These are phyloP conservation scores for Phyllotreta cruciferae DNA, from an alignment of 2,888 invertebrate species.

Conservation along the genomic window DNA sequence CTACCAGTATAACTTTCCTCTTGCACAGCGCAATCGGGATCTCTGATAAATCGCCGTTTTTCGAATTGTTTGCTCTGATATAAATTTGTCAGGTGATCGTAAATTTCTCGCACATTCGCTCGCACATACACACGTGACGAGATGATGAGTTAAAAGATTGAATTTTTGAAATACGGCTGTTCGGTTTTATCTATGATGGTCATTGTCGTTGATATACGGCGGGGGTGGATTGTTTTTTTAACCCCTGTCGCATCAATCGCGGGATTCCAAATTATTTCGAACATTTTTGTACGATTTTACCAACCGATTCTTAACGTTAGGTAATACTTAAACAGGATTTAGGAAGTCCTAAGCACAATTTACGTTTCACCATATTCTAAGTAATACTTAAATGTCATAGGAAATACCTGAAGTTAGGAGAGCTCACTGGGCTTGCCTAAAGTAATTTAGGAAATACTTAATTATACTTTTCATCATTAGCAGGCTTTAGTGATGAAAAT, in stretches of 20 bases:
- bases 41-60: neutral
- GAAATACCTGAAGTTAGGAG: no score
- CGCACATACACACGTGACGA: conserved; percentile 37
- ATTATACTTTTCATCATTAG: no score
- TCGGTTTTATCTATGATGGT: conserved; percentile 22
- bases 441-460: no score
- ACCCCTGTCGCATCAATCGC: conserved; percentile 1
- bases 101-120: conserved; percentile 39
- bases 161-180: conserved; percentile 51
- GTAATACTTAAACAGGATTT: no score
- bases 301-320: no score
- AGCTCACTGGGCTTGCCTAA: no score
- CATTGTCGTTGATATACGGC: conserved; percentile 26
- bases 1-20: neutral
- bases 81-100: conserved; percentile 49
- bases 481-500: no score
- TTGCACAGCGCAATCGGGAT: neutral
- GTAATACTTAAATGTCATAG: no score
- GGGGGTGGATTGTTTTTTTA: conserved; percentile 18
- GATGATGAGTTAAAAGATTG: conserved; percentile 53
- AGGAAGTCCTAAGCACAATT: no score
- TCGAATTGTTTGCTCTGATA: conserved; percentile 41
- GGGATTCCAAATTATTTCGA: neutral
- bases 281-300: no score
- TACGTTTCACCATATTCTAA: no score